phyloP scores from a whole-genome alignment of 2,888 invertebrate genomes.

The Apamea anceps region DNA sequence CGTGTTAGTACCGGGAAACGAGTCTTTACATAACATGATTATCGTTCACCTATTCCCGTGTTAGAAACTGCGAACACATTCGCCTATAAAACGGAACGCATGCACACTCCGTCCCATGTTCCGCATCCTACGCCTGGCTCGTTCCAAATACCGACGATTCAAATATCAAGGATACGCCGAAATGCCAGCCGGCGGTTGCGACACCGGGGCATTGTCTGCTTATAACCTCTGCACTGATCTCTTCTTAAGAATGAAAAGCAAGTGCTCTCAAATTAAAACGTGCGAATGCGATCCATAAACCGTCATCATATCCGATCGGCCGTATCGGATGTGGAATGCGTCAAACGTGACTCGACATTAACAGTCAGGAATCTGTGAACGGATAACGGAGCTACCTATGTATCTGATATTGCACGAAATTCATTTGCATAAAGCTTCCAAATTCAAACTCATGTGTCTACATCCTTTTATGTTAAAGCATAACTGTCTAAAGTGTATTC shows the following conservation, averaged over 20 bases:
- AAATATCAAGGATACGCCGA: constrained; percentile 89
- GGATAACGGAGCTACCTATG: constrained; percentile 27
- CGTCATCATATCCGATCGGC: constrained; percentile 65
- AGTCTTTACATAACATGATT: constrained; percentile 54
- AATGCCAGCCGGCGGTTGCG: constrained; percentile 85
- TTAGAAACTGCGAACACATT: constrained; percentile 56
- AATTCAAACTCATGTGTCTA: constrained; percentile 34
- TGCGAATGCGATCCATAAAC: constrained; percentile 66
- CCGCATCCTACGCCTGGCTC: constrained; percentile 83
- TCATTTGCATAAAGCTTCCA: constrained; percentile 50
- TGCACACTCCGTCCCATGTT: constrained; percentile 73
- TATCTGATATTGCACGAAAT: constrained; percentile 36
- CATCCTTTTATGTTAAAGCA: constrained; percentile 47
- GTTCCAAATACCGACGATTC: constrained; percentile 83
- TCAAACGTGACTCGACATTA: constrained; percentile 66
- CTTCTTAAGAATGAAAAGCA: constrained; percentile 66
- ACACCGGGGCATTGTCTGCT: constrained; percentile 80
- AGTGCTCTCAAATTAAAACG: constrained; percentile 65
- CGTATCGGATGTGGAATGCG: constrained; percentile 44
- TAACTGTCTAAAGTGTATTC: constrained; percentile 51
- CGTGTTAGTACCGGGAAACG: constrained; percentile 48
- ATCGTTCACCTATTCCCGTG: constrained; percentile 55
- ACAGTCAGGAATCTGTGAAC: constrained; percentile 53
- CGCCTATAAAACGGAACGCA: constrained; percentile 58
- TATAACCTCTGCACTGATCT: constrained; percentile 72